Evolutionary conservation across 53 echinoderm and acorn worm genomes (phyloP).

Genomic region (Echinarachnius parma): DNA sequence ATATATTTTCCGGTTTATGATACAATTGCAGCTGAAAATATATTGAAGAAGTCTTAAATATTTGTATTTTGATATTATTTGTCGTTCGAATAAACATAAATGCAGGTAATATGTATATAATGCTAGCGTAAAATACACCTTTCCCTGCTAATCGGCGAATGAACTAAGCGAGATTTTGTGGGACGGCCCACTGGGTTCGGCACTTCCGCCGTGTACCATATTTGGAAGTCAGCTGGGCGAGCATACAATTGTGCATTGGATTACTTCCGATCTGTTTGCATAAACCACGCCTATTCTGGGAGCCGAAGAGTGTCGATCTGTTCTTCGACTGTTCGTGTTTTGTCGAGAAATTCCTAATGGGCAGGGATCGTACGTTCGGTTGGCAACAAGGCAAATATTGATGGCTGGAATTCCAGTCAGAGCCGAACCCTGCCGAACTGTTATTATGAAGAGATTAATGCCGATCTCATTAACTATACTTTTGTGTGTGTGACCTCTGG

Average conservation of each 20-base stretch:
- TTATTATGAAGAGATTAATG: slow-evolving; percentile 47
- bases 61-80: too few relatives aligned
- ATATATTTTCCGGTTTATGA: too few relatives aligned
- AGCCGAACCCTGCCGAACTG: slow-evolving; percentile 52
- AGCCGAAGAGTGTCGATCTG: slow-evolving; percentile 37
- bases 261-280: slow-evolving; percentile 42
- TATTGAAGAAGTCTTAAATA: too few relatives aligned
- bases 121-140: not conserved
- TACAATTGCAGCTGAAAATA: too few relatives aligned
- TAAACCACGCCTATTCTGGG: slow-evolving; percentile 20
- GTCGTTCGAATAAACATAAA: too few relatives aligned
- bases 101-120: too few relatives aligned
- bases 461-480: slow-evolving; percentile 46
- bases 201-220: slow-evolving; percentile 44
- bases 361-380: slow-evolving; percentile 27
- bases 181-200: slow-evolving; percentile 33
- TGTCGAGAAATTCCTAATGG: slow-evolving; percentile 38
- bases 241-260: slow-evolving; percentile 44
- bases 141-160: slow-evolving; percentile 19
- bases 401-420: slow-evolving; percentile 35
- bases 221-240: slow-evolving; percentile 24
- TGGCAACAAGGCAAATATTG: slow-evolving; percentile 49
- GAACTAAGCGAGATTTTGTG: not conserved
- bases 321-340: slow-evolving; percentile 12
- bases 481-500: slow-evolving; percentile 38